These are phyloP conservation scores for Pasiphila rectangulata DNA, from an alignment of 2,888 invertebrate genomes.

Conservation along the genomic window DNA sequence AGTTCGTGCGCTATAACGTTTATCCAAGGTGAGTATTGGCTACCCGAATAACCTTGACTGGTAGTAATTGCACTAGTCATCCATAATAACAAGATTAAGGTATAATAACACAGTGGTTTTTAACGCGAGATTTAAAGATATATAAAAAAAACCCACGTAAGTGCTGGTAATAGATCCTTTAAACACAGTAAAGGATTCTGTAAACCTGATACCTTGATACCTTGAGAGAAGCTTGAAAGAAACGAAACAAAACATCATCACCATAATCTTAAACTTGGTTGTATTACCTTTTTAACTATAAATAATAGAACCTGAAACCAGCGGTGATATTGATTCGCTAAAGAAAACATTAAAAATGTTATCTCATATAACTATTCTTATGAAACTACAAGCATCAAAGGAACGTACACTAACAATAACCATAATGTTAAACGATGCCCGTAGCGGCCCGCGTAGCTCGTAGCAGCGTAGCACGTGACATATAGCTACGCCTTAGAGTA, in stretches of 20 bases:
- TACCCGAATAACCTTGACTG: constrained; percentile 2
- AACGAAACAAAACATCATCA: not conserved
- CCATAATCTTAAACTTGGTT: too few species aligned
- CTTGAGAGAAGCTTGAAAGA: not conserved
- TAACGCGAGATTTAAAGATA: constrained; percentile 19
- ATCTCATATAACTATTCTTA: not conserved
- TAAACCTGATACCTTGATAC: not conserved
- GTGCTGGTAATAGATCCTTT: constrained; percentile 1
- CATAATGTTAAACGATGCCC: constrained; percentile 19
- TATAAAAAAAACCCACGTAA: not conserved
- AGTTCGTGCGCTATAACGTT: not conserved
- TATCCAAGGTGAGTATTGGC: not conserved
- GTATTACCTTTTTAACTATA: too few species aligned
- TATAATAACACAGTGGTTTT: too few species aligned
- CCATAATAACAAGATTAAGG: constrained; percentile 31
- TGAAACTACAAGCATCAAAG: not conserved
- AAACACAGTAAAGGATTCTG: not conserved
- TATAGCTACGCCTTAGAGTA: constrained; percentile 44
- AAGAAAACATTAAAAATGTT: too few species aligned
- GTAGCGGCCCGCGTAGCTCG: constrained; percentile 9
- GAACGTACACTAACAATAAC: constrained; percentile 15
- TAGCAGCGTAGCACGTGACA: constrained; percentile 20
- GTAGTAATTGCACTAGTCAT: constrained; percentile 29
- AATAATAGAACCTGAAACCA: too few species aligned
- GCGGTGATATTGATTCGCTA: too few species aligned